Base-by-base conservation (phyloP, 2,113 vertebrate species). In the Orthonyx spaldingii region DNA sequence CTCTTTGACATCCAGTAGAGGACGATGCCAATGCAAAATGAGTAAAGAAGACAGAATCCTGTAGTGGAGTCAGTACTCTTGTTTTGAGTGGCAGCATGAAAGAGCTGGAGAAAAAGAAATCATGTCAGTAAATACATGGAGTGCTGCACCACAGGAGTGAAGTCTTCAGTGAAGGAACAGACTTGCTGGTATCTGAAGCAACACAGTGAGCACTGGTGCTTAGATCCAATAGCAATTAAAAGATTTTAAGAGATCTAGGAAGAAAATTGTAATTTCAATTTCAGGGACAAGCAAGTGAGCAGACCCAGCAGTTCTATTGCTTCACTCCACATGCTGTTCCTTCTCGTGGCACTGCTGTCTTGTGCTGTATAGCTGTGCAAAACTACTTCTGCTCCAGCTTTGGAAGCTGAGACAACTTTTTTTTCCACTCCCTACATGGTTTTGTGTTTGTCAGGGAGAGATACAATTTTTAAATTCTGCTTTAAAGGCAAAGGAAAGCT, bases 321-420 rank as follows among this genome's bases (percentile, higher is more conserved):
- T 78, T 78, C 39, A 14, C 30, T 78, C 46, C 37, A 6, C 1
- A 0, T 33, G 19, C 9, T 66, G 21, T 21, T 84, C 10, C 37
- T 68, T 22, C 20, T 35, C 0, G 0, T 71, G 57, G n/a, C 22
- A 7, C 39, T 37, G 65, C 41, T 77, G 35, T 44, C 30, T 68
- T 13, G 6, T 3, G 1, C 74, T 57, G 1, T 28, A 18, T 4
- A 39, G 3, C 39, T 5, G 2, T 4, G 18, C 16, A 75, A 86
- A 80, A 41, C 10, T 10, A 7, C 21, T 53, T 57, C 59, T 81
- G 35, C 27, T 79, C 27, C 14, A 35, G 16, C 47, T 90, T 53
- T 46, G 46, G 46, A 69, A 63, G 33, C 35, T 39, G 52, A 75
- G 30, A 75, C 5, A 3, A 1, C 16, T n/a, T n/a, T 14, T 17